Conservation (phyloP, 2,888 invertebrate genomes). For the Melitaea athalia region DNA sequence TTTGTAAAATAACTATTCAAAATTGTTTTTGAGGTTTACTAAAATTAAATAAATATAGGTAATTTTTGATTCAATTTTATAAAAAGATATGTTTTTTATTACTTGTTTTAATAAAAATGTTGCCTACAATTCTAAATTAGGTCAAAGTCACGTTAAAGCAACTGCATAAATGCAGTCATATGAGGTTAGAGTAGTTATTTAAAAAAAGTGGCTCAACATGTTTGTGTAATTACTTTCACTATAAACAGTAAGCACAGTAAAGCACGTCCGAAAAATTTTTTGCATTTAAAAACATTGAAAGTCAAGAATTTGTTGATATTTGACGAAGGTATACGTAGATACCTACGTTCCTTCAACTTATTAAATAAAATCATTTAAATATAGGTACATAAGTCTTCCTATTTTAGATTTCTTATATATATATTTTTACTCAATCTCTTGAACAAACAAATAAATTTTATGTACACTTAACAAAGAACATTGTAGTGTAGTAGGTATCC, state of each 20-base stretch:
- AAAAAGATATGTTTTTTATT: slow-evolving; percentile 14
- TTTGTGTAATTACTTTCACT: neutral
- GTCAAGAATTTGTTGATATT: neutral
- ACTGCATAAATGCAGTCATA: slow-evolving; percentile 25
- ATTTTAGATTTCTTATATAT: neutral
- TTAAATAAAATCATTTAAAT: too few species aligned
- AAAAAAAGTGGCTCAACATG: neutral
- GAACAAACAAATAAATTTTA: neutral
- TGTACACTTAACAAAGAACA: slow-evolving; percentile 9
- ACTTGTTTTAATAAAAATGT: slow-evolving; percentile 15
- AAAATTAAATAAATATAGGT: too few species aligned
- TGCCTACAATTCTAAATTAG: slow-evolving; percentile 24
- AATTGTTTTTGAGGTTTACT: too few species aligned
- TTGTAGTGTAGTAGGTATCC: neutral
- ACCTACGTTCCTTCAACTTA: too few species aligned
- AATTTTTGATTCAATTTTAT: too few species aligned
- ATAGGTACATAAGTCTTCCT: too few species aligned
- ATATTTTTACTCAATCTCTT: neutral
- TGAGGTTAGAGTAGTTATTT: neutral
- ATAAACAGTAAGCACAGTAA: neutral
- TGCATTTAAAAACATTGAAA: neutral
- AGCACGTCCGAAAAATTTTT: neutral
- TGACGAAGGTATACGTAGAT: too few species aligned
- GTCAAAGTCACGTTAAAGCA: slow-evolving; percentile 30
- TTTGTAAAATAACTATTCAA: too few species aligned